Evolutionary conservation across 1,140 invertebrate genomes (phyloP), one percentile per base, ranked within the genome.

Genomic region (Aleiodes sp.): DNA sequence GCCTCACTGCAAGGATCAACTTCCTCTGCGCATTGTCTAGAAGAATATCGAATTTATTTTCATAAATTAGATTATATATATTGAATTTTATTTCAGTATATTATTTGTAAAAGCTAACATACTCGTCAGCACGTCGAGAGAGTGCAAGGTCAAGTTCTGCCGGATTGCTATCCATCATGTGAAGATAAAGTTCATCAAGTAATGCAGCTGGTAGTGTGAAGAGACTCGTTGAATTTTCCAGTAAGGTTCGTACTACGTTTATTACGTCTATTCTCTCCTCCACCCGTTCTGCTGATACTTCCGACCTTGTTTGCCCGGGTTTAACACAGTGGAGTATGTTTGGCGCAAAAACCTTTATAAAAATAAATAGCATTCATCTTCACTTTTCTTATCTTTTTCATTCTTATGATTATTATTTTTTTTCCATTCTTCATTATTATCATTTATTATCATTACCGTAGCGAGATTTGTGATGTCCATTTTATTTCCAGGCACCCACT

Each of bases 391-490:
- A 24, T 24, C 14, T 37, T 12, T n/a, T 57, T 37, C 31, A n/a
- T n/a, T n/a, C n/a, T n/a, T n/a, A n/a, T n/a, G n/a, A n/a, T 14
- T 14, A 41, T 21, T 37, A 28, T 56, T 56, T 35, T 57, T 39
- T 28, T 59, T 68, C 8, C 1, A 66, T 41, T 4, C 19, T n/a
- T 39, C 8, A 28, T n/a, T 62, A n/a, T n/a, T n/a, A n/a, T n/a
- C 0, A 41, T 63, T 26, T 16, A 39, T 64, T 66, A 60, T 19
- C 57, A 75, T 80, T 66, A 85, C 83, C 3, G 95, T 98, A 0
- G 96, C 96, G 69, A 98, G 86, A 83, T 97, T 98, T 39, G 90
- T 92, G 9, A 93, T 91, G 81, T 97, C 94, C 96, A 98, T 98
- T 88, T 95, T 97, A 86, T 97, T 97, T 2, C 96, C 96, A 24